Base-by-base conservation (phyloP, 2,888 invertebrate species). In the Synanthedon myopaeformis region DNA sequence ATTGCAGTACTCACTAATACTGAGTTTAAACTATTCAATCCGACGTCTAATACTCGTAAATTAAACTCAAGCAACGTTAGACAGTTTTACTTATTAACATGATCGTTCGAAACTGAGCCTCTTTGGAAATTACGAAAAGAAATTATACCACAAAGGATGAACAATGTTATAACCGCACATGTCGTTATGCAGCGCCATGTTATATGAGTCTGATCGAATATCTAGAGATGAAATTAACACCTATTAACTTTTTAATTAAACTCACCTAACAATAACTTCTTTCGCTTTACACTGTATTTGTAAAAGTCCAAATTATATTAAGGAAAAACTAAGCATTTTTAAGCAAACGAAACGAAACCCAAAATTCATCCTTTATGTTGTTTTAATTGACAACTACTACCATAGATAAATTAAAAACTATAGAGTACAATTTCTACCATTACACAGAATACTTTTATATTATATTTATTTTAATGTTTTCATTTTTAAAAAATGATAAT, bases 121-220 rank as follows among this genome's bases (percentile, higher is more conserved):
- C 59, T 61, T 63, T 65, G 73, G 70, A 35, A 35, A 35, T 74
- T 58, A 65, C 72, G 71, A 73, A 67, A 67, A 60, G 67, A 72
- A 70, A 67, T 69, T 74, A 71, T 64, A 70, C 76, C 70, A 79
- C 79, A 82, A 82, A 80, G 79, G 75, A 72, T 68, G 70, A 77
- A 72, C 76, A 73, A 79, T 79, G 81, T 77, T 77, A 65, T 72
- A 42, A 45, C 76, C 70, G 79, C 84, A 86, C 84, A 84, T 86
- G 85, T 85, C 83, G 82, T 71, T 72, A 66, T 61, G 67, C 69
- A 79, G 71, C 85, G 85, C 85, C 85, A 86, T 86, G 82, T 85
- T 86, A 78, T 66, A 74, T 68, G 70, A 69, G 14, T 14, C 51
- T 58, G 53, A 59, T 59, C 56, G 57, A 65, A 64, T 64, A 64